Percentiles rank a stretch among this genome's conserved stretches.
These are phyloP conservation scores for Excalfactoria chinensis DNA, from an alignment of 2,113 vertebrate species.

Conservation along the genomic window DNA sequence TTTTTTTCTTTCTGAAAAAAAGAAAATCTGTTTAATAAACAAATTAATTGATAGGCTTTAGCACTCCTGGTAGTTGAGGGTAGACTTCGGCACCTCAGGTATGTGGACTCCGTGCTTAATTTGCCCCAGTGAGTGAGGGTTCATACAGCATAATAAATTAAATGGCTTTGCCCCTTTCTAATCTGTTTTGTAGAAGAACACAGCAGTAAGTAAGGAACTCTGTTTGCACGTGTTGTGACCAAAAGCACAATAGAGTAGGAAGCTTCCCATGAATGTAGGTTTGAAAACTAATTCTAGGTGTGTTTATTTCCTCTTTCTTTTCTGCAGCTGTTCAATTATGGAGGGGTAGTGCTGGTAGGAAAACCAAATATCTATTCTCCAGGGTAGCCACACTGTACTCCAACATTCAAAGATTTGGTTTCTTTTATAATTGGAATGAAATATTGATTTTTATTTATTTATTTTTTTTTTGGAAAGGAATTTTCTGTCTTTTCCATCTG, in stretches of 20 bases:
- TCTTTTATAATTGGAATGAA: conserved; percentile 44
- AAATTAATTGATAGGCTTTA: not conserved
- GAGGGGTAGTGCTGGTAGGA: conserved; percentile 47
- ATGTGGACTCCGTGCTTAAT: not conserved
- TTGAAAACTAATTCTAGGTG: conserved; percentile 49
- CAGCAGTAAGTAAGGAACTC: not conserved
- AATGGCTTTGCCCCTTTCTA: not conserved
- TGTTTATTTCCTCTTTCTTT: conserved; percentile 54
- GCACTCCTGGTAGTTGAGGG: not conserved
- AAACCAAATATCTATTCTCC: conserved; percentile 51
- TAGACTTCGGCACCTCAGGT: not conserved
- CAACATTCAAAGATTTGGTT: conserved; percentile 1
- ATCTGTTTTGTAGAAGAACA: conserved; percentile 6
- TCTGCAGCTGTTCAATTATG: conserved; percentile 56
- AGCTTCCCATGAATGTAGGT: not conserved
- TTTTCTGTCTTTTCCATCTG: not conserved
- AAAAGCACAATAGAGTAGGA: not conserved
- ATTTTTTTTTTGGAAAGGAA: not conserved
- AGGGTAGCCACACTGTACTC: not conserved
- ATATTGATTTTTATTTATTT: not conserved
- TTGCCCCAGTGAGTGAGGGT: not conserved
- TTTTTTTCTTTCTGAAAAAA: not conserved
- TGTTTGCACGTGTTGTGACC: conserved; percentile 10
- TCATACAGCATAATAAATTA: not conserved
- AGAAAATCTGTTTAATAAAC: not conserved